phyloP scores from a whole-genome alignment of 2,113 vertebrate genomes.

The Nycticorax nycticorax region DNA sequence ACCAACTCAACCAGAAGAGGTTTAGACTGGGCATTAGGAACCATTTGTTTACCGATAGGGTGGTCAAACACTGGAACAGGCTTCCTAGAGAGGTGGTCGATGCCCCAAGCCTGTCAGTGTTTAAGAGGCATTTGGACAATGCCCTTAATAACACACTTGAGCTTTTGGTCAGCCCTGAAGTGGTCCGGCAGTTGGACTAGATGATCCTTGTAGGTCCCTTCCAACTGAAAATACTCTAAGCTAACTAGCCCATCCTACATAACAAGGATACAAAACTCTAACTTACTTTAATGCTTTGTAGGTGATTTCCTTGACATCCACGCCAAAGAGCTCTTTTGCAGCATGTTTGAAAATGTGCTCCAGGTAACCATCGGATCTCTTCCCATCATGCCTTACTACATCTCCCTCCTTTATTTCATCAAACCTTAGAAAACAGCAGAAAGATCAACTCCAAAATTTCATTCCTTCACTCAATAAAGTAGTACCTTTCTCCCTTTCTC shows the following conservation, averaged over 20 bases:
- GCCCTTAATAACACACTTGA: neutral
- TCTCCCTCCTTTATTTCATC: slow-evolving; percentile 72
- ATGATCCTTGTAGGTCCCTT: neutral
- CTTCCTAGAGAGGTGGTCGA: neutral
- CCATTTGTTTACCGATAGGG: neutral
- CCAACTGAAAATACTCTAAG: neutral
- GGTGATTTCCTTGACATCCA: slow-evolving; percentile 87
- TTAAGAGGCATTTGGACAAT: neutral
- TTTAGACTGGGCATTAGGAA: neutral
- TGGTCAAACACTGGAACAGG: neutral
- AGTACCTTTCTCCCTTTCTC: neutral
- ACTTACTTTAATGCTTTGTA: slow-evolving; percentile 87
- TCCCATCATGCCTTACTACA: slow-evolving; percentile 80
- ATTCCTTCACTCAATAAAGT: neutral
- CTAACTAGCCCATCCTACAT: neutral
- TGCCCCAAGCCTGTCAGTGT: neutral
- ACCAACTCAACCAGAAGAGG: neutral
- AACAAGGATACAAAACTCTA: neutral
- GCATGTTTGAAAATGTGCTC: slow-evolving; percentile 90
- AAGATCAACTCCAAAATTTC: neutral
- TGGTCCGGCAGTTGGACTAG: neutral
- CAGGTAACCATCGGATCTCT: slow-evolving; percentile 87
- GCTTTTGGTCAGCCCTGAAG: neutral
- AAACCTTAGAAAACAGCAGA: slow-evolving; percentile 73
- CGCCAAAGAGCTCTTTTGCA: slow-evolving; percentile 89